Conservation (phyloP, 2,888 invertebrate genomes). For the Philaethria dido region DNA sequence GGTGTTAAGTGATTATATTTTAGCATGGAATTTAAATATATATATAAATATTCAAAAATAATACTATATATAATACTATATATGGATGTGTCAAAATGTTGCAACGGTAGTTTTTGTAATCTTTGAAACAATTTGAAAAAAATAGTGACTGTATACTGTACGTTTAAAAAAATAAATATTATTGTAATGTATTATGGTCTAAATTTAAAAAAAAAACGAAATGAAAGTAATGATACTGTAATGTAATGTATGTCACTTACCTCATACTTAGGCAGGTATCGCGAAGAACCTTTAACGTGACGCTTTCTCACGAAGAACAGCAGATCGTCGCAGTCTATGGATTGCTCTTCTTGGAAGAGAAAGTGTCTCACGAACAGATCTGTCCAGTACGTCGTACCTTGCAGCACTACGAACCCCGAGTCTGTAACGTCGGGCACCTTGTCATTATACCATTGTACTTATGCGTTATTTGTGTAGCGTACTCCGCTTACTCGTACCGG, state of each 20-base stretch:
- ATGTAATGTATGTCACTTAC: slow-evolving; percentile 68
- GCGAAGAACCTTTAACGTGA: slow-evolving; percentile 93
- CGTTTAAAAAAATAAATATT: not conserved
- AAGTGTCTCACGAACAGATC: slow-evolving; percentile 97
- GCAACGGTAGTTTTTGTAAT: slow-evolving; percentile 3
- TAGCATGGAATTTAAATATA: not conserved
- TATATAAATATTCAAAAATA: not conserved
- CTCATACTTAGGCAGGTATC: slow-evolving; percentile 95
- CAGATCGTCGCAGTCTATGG: slow-evolving; percentile 96
- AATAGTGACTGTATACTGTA: slow-evolving; percentile 6
- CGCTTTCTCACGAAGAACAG: slow-evolving; percentile 97
- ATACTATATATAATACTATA: too few relatives aligned
- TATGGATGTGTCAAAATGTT: not conserved
- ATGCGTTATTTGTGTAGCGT: not conserved
- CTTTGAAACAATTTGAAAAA: not conserved
- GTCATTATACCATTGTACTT: slow-evolving; percentile 2
- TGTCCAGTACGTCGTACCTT: slow-evolving; percentile 97
- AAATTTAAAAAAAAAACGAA: not conserved
- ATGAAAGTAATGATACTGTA: not conserved
- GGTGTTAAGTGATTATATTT: not conserved
- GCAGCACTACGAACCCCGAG: slow-evolving; percentile 95
- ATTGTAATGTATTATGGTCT: not conserved
- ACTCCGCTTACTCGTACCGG: not conserved
- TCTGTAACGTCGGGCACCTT: slow-evolving; percentile 79
- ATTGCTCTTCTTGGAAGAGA: slow-evolving; percentile 93